Conservation (phyloP, 2,797 vertebrate species). For the Heliangelus exortis region DNA sequence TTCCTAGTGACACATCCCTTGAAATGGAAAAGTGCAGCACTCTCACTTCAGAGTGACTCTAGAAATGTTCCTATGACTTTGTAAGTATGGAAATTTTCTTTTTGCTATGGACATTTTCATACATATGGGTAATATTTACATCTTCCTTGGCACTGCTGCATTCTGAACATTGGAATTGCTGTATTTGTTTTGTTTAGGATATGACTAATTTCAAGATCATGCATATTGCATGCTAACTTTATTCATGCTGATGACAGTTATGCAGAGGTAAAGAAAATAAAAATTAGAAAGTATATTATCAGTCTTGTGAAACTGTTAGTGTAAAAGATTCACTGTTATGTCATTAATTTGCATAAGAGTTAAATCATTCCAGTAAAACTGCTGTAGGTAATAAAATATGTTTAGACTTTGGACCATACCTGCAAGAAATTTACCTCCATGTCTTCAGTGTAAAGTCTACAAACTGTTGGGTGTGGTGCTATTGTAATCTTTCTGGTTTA, state of each 20-base stretch:
- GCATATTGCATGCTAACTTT: accelerated
- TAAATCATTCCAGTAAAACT: neutral
- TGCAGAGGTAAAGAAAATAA: neutral
- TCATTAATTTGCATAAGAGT: neutral
- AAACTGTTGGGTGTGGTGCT: neutral
- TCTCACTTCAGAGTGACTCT: neutral
- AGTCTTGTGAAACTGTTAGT: neutral
- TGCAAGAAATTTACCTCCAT: neutral
- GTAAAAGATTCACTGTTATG: neutral
- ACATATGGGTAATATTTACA: neutral
- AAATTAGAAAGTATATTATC: neutral
- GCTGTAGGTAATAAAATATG: slow-evolving; percentile 5
- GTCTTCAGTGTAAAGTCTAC: neutral
- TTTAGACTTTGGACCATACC: slow-evolving; percentile 29
- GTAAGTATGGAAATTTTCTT: neutral
- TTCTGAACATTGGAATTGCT: neutral
- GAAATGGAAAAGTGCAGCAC: neutral
- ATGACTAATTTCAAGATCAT: neutral
- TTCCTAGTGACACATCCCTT: slow-evolving; percentile 20
- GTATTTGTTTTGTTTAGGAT: neutral
- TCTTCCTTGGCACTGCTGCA: neutral
- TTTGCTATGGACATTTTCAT: neutral
- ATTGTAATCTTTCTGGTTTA: neutral
- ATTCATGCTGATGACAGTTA: neutral
- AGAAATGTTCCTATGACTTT: neutral